These are phyloP conservation scores for Aphodius granarius DNA, from an alignment of 2,888 invertebrate species.

Conservation along the genomic window DNA sequence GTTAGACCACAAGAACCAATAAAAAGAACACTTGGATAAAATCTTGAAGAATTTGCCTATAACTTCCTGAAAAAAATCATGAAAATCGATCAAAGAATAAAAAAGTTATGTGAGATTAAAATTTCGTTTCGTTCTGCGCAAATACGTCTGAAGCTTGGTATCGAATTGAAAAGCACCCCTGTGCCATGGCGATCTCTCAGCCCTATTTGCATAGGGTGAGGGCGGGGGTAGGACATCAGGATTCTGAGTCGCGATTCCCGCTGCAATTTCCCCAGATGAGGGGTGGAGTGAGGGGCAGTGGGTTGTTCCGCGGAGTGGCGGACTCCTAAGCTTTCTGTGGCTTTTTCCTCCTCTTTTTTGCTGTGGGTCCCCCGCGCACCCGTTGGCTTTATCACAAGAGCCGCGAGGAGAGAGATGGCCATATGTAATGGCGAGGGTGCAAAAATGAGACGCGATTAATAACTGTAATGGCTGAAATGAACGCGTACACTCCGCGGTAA, in stretches of 20 bases:
- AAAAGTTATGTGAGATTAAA: no score
- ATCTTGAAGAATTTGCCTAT: no score
- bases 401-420: slow-evolving; percentile 33
- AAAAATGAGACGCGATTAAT: slow-evolving; percentile 28
- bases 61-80: no score
- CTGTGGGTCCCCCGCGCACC: not conserved
- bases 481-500: slow-evolving; percentile 24
- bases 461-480: slow-evolving; percentile 32
- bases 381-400: slow-evolving; percentile 47
- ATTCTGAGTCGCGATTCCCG: not conserved
- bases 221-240: no score
- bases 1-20: no score
- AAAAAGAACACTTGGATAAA: no score
- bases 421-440: slow-evolving; percentile 12
- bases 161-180: not conserved
- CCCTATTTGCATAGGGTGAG: slow-evolving; percentile 47
- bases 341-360: not conserved
- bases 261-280: not conserved
- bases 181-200: slow-evolving; percentile 44
- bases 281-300: not conserved
- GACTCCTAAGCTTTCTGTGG: not conserved
- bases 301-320: not conserved
- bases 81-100: no score
- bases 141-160: not conserved
- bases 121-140: not conserved